A percentile compares a stretch with the other conserved stretches of the same genome.
Evolutionary conservation across 30 jellyfish, hydroid and myxozoan genomes (phyloP).

Genomic region (Hydractinia symbiolongicarpus): DNA sequence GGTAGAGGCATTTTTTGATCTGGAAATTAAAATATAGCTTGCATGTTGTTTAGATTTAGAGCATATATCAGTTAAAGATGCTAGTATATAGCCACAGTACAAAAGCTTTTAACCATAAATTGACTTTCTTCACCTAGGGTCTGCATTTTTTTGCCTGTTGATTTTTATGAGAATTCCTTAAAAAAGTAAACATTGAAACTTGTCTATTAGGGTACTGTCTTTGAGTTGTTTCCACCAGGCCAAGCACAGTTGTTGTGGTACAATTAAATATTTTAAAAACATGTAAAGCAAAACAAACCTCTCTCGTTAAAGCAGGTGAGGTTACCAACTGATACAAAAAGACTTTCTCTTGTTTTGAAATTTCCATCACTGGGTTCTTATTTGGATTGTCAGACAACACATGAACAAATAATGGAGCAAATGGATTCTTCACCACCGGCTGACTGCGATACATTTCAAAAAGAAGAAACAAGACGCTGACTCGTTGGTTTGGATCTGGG

Average conservation of each 20-base stretch:
- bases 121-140: too few relatives aligned
- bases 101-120: too few relatives aligned
- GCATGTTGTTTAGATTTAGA: too few relatives aligned
- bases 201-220: background rate
- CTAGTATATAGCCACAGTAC: too few relatives aligned
- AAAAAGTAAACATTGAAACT: background rate
- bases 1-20: too few relatives aligned
- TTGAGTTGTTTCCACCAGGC: background rate
- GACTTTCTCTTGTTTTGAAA: conserved; percentile 48
- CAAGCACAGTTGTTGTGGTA: background rate
- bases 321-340: conserved; percentile 65
- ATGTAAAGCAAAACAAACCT: conserved; percentile 24
- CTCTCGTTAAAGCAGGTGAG: conserved; percentile 72
- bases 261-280: background rate
- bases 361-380: conserved; percentile 25
- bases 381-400: conserved; percentile 36
- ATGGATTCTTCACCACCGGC: conserved; percentile 86
- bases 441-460: conserved; percentile 84
- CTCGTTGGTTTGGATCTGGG: conserved; percentile 77
- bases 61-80: too few relatives aligned
- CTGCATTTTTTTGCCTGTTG: too few relatives aligned
- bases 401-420: conserved; percentile 70
- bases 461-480: conserved; percentile 57
- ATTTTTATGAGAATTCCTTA: too few relatives aligned
- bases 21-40: too few relatives aligned